Evolutionary conservation across 2,888 invertebrate species (phyloP).

Genomic region (Lasioglossum villosulum): DNA sequence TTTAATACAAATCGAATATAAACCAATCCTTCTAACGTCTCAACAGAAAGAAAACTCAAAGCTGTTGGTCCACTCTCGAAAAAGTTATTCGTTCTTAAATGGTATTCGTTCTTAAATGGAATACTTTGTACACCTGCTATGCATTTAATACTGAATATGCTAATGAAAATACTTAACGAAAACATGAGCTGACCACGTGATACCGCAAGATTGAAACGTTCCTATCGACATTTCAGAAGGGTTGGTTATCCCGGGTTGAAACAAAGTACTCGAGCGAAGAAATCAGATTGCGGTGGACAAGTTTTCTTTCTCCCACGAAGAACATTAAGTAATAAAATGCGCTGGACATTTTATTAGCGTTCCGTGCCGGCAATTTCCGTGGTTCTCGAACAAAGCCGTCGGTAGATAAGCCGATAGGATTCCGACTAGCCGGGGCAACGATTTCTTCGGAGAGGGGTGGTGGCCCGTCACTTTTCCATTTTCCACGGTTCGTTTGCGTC

Average conservation of each 20-base stretch:
- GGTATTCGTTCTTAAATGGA: too few relatives aligned
- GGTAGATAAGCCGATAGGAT: not conserved
- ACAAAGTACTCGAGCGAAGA: not conserved
- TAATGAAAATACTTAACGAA: not conserved
- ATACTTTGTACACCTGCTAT: too few relatives aligned
- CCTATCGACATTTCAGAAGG: not conserved
- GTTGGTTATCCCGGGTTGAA: not conserved
- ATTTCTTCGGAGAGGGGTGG: conserved; percentile 49
- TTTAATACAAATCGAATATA: not conserved
- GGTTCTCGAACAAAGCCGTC: not conserved
- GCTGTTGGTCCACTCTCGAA: too few relatives aligned
- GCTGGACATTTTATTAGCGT: not conserved
- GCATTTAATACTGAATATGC: not conserved
- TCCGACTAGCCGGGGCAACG: not conserved
- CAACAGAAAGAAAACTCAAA: too few relatives aligned
- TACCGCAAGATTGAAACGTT: not conserved
- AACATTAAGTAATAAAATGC: not conserved
- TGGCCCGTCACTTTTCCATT: conserved; percentile 56
- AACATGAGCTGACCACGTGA: too few relatives aligned
- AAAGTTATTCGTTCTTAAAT: too few relatives aligned
- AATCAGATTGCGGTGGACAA: not conserved
- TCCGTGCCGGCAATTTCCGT: not conserved
- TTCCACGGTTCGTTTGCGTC: conserved; percentile 64
- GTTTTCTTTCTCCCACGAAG: not conserved
- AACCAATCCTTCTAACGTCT: too few relatives aligned